Percentiles rank a stretch among this genome's conserved stretches.
Conservation (phyloP, 2,888 invertebrate genomes). For the Chesias legatella region DNA sequence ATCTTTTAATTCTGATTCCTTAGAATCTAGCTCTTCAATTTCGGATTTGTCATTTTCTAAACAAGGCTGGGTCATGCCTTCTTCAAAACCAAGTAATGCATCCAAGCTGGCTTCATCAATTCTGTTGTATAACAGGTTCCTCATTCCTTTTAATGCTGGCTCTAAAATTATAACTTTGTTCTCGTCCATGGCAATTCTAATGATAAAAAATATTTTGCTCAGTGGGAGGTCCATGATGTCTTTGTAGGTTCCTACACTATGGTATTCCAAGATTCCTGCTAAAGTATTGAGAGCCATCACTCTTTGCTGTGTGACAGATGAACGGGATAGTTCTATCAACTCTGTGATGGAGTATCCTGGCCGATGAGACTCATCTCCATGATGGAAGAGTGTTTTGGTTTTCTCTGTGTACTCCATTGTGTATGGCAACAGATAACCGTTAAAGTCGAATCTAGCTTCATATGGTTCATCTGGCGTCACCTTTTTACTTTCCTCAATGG, state of each 20-base stretch:
- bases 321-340: conserved; percentile 88
- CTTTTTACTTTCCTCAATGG: conserved; percentile 78
- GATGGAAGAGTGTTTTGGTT: conserved; percentile 89
- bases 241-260: conserved; percentile 88
- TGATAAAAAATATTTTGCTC: conserved; percentile 88
- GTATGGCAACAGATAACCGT: conserved; percentile 88
- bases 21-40: conserved; percentile 77
- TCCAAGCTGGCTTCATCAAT: conserved; percentile 90
- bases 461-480: conserved; percentile 82
- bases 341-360: conserved; percentile 96
- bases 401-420: conserved; percentile 78
- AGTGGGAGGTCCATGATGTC: conserved; percentile 86
- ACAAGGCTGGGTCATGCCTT: conserved; percentile 83
- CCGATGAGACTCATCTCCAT: conserved; percentile 94
- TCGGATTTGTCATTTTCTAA: conserved; percentile 75
- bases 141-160: conserved; percentile 87
- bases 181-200: conserved; percentile 93
- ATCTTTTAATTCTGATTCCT: conserved; percentile 86
- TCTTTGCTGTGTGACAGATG: conserved; percentile 90
- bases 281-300: conserved; percentile 89
- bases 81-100: conserved; percentile 83
- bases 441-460: conserved; percentile 92
- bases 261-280: conserved; percentile 87
- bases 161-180: conserved; percentile 86
- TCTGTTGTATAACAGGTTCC: conserved; percentile 86